A percentile compares a stretch with the other conserved stretches of the same genome.
Evolutionary conservation across 2,113 vertebrate species (phyloP).

Genomic region (Natator depressus): DNA sequence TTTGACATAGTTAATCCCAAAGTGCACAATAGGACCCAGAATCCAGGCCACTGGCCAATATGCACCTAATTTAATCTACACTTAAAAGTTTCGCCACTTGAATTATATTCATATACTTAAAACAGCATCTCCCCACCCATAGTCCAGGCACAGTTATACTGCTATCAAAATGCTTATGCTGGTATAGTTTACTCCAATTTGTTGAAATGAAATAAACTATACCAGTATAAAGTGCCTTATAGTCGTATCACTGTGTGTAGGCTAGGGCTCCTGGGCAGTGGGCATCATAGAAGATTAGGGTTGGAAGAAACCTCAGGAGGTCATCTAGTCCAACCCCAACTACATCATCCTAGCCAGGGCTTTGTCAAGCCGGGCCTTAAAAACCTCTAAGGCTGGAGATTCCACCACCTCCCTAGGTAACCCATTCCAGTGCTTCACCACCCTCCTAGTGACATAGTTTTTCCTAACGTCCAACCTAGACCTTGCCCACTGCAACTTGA

Average conservation of each 20-base stretch:
- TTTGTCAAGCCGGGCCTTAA: too few relatives aligned
- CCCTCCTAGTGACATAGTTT: too few relatives aligned
- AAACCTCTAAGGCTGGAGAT: too few relatives aligned
- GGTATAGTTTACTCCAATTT: neutral
- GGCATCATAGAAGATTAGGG: too few relatives aligned
- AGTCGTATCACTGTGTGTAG: too few relatives aligned
- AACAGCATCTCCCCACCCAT: neutral
- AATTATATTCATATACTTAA: neutral
- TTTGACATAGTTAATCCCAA: neutral
- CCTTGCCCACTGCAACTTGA: too few relatives aligned
- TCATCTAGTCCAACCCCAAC: too few relatives aligned
- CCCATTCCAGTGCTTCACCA: too few relatives aligned
- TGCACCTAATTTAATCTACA: neutral
- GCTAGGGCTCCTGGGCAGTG: neutral
- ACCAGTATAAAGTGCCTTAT: neutral
- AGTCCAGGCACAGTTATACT: neutral
- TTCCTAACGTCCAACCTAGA: too few relatives aligned
- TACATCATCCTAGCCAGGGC: too few relatives aligned
- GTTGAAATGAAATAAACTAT: neutral
- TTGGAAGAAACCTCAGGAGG: too few relatives aligned
- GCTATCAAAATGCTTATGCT: neutral
- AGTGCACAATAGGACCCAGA: neutral
- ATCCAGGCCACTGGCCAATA: neutral
- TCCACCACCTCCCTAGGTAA: too few relatives aligned
- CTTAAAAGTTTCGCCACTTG: neutral